These are phyloP conservation scores for Catharus ustulatus DNA, from an alignment of 2,797 vertebrate species.

Conservation along the genomic window DNA sequence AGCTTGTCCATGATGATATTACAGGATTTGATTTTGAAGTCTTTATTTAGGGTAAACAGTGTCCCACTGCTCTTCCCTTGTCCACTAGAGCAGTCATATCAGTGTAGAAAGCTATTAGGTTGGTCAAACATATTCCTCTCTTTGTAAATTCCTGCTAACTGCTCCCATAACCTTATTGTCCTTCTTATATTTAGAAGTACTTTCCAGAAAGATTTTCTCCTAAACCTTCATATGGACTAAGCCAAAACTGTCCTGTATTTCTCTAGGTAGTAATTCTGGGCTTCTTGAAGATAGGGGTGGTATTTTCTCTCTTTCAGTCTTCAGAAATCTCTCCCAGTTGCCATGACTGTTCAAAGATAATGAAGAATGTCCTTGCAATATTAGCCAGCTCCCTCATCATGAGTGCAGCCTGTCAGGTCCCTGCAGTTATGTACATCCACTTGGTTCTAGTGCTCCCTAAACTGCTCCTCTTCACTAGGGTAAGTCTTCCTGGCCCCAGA, in stretches of 20 bases:
- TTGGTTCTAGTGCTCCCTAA: background rate
- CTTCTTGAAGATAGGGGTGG: background rate
- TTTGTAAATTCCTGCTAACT: background rate
- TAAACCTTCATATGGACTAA: background rate
- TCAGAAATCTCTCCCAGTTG: background rate
- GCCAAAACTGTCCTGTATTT: background rate
- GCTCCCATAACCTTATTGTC: background rate
- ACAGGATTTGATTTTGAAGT: background rate
- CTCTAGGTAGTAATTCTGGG: background rate
- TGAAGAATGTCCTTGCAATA: background rate
- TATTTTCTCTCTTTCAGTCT: background rate
- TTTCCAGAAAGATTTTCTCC: background rate
- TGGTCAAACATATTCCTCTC: background rate
- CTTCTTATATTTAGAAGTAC: background rate
- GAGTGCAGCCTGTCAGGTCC: background rate
- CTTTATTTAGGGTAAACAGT: background rate
- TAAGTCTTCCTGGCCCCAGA: background rate
- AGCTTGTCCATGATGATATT: background rate
- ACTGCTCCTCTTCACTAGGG: background rate
- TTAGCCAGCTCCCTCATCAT: background rate
- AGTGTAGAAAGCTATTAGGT: background rate
- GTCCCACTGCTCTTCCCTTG: background rate
- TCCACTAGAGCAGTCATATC: background rate
- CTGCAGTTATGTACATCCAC: background rate
- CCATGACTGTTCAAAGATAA: fast-evolving